Base-by-base conservation (phyloP, 2,888 invertebrate genomes). In the Rhaphigaster nebulosa region DNA sequence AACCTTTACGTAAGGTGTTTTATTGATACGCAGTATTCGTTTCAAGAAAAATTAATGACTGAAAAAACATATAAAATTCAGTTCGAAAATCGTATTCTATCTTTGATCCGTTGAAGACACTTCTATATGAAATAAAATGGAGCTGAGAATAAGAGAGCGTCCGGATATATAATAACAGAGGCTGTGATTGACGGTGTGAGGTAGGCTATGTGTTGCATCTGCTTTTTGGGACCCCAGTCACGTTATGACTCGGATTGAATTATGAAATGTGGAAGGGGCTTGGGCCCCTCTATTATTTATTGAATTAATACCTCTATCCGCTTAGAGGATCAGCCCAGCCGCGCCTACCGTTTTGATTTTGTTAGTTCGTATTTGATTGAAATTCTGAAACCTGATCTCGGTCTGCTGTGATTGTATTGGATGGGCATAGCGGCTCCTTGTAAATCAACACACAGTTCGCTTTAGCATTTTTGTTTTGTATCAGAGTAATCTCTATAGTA, bases 291-390 rank as follows among this genome's bases (percentile, higher is more conserved):
- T 45, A 88, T 88, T 88, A 88, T 88, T 88, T 88, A 88, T 88
- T 88, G 88, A 88, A 88, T 88, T 88, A 88, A 88, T 88, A 65
- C 88, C 88, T 60, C 65, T 41, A 60, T 60, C 60, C 38, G 88
- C 38, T 88, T 88, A 65, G 65, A 1, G 88, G 88, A 65, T 88
- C 56, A 41, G 65, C 56, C 29, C 6, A 23, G 80, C 80, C n/a
- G 45, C n/a, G n/a, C 38, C 88, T 88, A 41, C 88, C 38, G 88
- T 56, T 56, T 65, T n/a, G 4, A 88, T 88, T 88, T 88, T 3
- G 56, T 88, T 88, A 88, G 65, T 88, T 65, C 20, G 65, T 41
- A 60, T 41, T 88, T 88, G 88, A 88, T 88, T 88, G 45, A 88
- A 88, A 88, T 88, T 88, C 65, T 41, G 45, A 88, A 88, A 60